Evolutionary conservation across 2,888 invertebrate genomes (phyloP), one percentile per base, ranked within the genome.

Genomic region (Argyra leucocephala): DNA sequence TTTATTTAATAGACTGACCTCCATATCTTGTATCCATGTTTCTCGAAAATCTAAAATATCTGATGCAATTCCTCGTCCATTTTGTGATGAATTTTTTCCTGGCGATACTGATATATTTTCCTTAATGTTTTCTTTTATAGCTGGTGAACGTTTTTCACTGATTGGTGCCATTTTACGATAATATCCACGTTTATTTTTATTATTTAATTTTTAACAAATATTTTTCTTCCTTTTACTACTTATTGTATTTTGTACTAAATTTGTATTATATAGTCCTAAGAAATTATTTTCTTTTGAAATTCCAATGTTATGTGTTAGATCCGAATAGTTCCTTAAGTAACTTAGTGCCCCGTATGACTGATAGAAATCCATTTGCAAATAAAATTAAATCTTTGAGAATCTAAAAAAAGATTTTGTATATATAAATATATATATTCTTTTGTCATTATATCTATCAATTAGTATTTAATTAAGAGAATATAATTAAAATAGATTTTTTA

Each of bases 31-130:
- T 57, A 78, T 70, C 79, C 79, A 79, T 22, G 80, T 77, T 59
- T 79, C 79, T 64, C 78, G 78, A 64, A 78, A 79, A 67, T 79
- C 79, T 15, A 77, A 69, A 15, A 79, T 78, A 66, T 79, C 80
- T 23, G n/a, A 5, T 15, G 4, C 9, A 10, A 21, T 31, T 15
- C 18, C 18, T 6, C 22, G 60, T 18, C 24, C 18, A 61, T n/a
- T 31, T 24, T 31, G 24, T 21, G 24, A 21, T 21, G 15, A 7
- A 26, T 61, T 24, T 31, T 61, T 24, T 26, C 10, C n/a, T 31
- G 24, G 18, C 21, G 61, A 21, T 26, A 9, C 3, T 21, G 24
- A 9, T 22, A 67, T 57, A 64, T 69, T 69, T 61, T 69, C 67
- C 63, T 69, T 69, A 6, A 64, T 57, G 48, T 64, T 69, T 22